Evolutionary conservation across 2,888 invertebrate genomes (phyloP), one percentile per base, ranked within the genome.

Genomic region (Exephanes ischioxanthus): DNA sequence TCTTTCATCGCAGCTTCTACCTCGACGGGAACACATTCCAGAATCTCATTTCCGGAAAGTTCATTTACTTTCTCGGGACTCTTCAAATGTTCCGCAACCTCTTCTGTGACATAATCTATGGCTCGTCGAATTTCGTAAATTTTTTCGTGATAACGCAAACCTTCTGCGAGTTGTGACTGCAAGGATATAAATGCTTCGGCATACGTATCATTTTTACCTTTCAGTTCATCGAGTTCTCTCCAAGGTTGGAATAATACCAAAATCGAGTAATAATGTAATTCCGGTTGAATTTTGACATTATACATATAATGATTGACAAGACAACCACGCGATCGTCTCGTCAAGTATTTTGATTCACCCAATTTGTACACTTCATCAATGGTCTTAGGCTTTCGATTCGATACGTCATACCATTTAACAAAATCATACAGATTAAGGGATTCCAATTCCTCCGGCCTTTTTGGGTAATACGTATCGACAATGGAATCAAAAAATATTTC

Each of bases 1-100:
- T 90, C 89, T 80, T 88, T 88, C 87, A 89, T 89, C 30, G 88
- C 90, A 71, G 83, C 81, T 71, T 83, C 88, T 51, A 80, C 80
- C 85, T 86, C 84, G 26, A 84, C 77, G n/a, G 26, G 72, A 26
- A 48, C 19, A n/a, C 55, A 14, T 41, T 80, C 84, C 66, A 90
- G 87, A 1, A 88, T 85, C 11, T 89, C 88, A 9, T 86, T 79
- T 81, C 87, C 19, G 2, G 3, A 89, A 53, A 87, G 81, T 7
- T 86, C 79, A 2, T 41, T 9, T 7, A 0, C 9, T 41, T 41
- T 7, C 4, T 7, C 41, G 9, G 7, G 9, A 41, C 9, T 41
- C 41, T 41, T 41, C 41, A 41, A 41, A 1, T 41, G 9, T 41
- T 41, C 2, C 9, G 7, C 41, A 41, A 41, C 41, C 9, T 41